These are phyloP conservation scores for Sciurus niger DNA, from an alignment of 2,113 vertebrate species.

Conservation along the genomic window DNA sequence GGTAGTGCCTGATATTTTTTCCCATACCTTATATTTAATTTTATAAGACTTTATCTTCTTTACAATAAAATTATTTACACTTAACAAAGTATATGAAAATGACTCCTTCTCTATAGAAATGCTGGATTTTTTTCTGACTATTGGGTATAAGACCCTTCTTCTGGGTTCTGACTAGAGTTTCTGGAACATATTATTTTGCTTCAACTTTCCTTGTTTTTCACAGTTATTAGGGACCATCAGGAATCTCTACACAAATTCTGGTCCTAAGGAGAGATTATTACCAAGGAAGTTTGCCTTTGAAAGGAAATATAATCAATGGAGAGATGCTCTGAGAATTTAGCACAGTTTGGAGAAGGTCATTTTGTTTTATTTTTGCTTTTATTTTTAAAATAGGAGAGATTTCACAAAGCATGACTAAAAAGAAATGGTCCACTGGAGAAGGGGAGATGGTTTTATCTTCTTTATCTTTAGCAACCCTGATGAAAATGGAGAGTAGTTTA, in stretches of 20 bases:
- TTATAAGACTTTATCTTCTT: neutral
- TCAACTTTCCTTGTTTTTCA: neutral
- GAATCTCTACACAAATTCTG: neutral
- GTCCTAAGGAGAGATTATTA: neutral
- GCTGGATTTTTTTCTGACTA: neutral
- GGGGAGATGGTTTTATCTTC: neutral
- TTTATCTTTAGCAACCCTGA: neutral
- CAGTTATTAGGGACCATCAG: neutral
- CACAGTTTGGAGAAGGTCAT: neutral
- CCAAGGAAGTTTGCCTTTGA: neutral
- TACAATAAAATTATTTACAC: neutral
- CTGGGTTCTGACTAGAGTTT: neutral
- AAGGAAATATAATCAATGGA: neutral
- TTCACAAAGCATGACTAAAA: neutral
- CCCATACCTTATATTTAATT: neutral
- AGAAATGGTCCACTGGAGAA: neutral
- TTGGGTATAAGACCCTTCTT: neutral
- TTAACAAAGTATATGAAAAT: neutral
- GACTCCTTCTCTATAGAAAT: neutral
- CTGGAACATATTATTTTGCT: conserved; percentile 26
- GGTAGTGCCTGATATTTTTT: conserved; percentile 15
- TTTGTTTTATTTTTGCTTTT: conserved; percentile 24
- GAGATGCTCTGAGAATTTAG: conserved; percentile 4
- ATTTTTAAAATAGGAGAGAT: conserved; percentile 49
- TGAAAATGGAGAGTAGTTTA: neutral